Evolutionary conservation across 2,797 vertebrate species (phyloP).

Genomic region (Xyrichtys novacula): DNA sequence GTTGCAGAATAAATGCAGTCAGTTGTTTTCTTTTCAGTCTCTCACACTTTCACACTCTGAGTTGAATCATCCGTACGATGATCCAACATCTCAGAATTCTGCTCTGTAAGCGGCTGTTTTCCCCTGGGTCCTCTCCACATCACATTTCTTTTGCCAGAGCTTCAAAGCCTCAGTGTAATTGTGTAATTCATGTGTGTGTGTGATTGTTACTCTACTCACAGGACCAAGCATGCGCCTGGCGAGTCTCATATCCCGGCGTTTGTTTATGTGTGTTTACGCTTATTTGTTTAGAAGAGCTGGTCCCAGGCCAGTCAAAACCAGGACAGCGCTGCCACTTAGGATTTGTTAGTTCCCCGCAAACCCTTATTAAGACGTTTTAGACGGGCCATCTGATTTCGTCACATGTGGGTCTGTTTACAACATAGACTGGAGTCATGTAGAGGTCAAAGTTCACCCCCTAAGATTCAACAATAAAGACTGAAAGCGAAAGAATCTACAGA

Average conservation of each 20-base stretch:
- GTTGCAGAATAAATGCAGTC: background rate
- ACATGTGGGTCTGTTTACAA: background rate
- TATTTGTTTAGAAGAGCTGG: constrained; percentile 18
- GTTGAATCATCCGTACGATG: constrained; percentile 2
- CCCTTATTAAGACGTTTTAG: background rate
- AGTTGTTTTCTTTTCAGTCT: background rate
- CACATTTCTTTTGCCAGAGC: constrained; percentile 35
- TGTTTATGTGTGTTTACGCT: background rate
- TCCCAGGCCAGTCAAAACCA: constrained; percentile 21
- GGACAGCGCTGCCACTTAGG: constrained; percentile 33
- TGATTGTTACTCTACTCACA: constrained; percentile 51
- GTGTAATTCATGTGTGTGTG: constrained; percentile 9
- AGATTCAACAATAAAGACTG: too few species aligned
- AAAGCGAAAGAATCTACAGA: too few species aligned
- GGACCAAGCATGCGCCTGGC: constrained; percentile 53
- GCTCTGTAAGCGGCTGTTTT: constrained; percentile 19
- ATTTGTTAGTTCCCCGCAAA: constrained; percentile 29
- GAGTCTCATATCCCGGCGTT: constrained; percentile 68
- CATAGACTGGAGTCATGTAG: background rate
- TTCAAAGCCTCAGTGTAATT: constrained; percentile 49
- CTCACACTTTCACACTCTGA: background rate
- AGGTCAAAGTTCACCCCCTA: constrained; percentile 11
- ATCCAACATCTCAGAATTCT: constrained; percentile 11
- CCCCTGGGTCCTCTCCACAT: constrained; percentile 30
- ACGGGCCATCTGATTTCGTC: constrained; percentile 3